A percentile compares a stretch with the other conserved stretches of the same genome.
phyloP scores from a whole-genome alignment of 2,797 vertebrate species.

The Anolis apletophallus region DNA sequence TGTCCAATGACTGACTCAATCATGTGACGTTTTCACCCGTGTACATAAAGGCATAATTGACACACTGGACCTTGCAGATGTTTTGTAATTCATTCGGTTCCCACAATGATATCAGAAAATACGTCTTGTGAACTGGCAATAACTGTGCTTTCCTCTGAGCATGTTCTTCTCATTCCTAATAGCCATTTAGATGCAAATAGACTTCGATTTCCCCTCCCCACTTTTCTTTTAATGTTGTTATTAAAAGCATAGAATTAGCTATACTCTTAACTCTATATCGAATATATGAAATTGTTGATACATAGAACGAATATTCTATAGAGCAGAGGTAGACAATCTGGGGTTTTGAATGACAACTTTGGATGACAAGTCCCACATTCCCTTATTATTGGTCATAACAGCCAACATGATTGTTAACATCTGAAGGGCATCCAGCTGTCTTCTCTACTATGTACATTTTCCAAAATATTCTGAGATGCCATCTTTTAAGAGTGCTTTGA shows the following conservation, averaged over 20 bases:
- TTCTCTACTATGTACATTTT: not conserved
- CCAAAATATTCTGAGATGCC: not conserved
- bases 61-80: slow-evolving; percentile 76
- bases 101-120: slow-evolving; percentile 75
- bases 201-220: slow-evolving; percentile 46
- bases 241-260: slow-evolving; percentile 39
- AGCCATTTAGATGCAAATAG: slow-evolving; percentile 70
- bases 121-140: slow-evolving; percentile 69
- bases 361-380: not conserved
- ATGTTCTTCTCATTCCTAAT: slow-evolving; percentile 61
- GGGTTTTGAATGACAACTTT: not conserved
- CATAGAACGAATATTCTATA: not conserved
- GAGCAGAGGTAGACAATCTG: not conserved
- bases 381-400: not conserved
- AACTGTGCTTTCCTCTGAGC: slow-evolving; percentile 64
- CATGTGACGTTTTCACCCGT: slow-evolving; percentile 80
- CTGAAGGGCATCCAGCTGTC: too few species aligned
- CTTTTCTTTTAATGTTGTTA: slow-evolving; percentile 29
- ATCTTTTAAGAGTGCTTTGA: too few species aligned
- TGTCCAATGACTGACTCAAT: slow-evolving; percentile 78
- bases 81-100: slow-evolving; percentile 77
- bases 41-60: slow-evolving; percentile 77
- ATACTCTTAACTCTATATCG: not conserved
- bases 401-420: not conserved
- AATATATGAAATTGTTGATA: not conserved